These are phyloP conservation scores for Diploptera punctata DNA, from an alignment of 2,888 invertebrate species.

Conservation along the genomic window DNA sequence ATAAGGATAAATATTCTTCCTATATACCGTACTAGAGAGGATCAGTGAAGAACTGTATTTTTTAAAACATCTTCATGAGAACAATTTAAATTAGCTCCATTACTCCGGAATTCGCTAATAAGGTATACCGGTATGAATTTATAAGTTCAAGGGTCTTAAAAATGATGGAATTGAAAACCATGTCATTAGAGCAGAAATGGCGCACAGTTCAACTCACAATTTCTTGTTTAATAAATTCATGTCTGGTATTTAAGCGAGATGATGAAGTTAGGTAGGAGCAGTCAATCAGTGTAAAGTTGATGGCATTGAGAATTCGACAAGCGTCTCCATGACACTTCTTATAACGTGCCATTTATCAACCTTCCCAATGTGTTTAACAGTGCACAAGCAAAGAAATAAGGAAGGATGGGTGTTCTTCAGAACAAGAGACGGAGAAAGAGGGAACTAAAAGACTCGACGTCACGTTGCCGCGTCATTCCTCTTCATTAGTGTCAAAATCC, in stretches of 20 bases:
- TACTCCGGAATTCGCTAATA: too few species aligned
- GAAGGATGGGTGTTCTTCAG: background rate
- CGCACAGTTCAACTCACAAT: too few species aligned
- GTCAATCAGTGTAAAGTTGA: constrained; percentile 11
- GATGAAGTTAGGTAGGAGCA: constrained; percentile 9
- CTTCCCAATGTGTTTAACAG: background rate
- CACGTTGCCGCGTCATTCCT: constrained; percentile 26
- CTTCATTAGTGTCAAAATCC: constrained; percentile 36
- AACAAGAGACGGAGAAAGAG: background rate
- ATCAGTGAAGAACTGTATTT: too few species aligned
- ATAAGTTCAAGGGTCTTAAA: too few species aligned
- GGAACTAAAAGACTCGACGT: background rate
- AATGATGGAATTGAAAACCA: too few species aligned
- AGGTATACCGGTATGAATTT: too few species aligned
- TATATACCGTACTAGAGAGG: too few species aligned
- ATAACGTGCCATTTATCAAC: constrained; percentile 32
- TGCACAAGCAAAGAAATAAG: background rate
- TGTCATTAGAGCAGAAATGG: too few species aligned
- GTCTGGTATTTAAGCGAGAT: background rate
- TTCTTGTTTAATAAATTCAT: too few species aligned
- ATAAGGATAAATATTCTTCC: too few species aligned
- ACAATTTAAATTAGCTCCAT: too few species aligned
- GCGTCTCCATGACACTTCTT: constrained; percentile 17
- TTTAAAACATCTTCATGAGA: too few species aligned
- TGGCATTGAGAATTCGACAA: constrained; percentile 30